Conservation (phyloP, 2,113 vertebrate species). For the Empidonax traillii region DNA sequence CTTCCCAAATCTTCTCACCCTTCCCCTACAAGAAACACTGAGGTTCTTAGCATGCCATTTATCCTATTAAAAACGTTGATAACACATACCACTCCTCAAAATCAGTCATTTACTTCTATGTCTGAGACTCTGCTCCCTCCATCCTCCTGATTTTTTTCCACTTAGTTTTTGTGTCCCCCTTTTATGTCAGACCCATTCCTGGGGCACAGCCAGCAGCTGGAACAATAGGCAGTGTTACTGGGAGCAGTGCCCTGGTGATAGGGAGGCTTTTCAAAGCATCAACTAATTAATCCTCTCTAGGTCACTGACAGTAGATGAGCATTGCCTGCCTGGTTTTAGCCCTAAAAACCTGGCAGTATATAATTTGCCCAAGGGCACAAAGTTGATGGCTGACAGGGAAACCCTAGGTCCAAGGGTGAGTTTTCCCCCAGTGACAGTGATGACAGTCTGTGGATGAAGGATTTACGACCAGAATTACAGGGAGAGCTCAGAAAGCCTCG, state of each 20-base stretch:
- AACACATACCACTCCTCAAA: neutral
- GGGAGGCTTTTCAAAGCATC: neutral
- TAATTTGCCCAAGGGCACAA: neutral
- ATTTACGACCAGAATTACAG: neutral
- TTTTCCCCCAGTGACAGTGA: neutral
- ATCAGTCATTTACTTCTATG: neutral
- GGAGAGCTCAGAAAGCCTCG: neutral
- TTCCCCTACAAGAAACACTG: neutral
- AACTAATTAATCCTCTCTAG: neutral
- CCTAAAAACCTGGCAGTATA: neutral
- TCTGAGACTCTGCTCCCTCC: neutral
- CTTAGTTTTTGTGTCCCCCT: neutral
- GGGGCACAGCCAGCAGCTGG: neutral
- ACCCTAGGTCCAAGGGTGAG: neutral
- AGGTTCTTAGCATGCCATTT: neutral
- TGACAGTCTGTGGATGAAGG: neutral
- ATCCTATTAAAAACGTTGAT: neutral
- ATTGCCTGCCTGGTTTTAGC: neutral
- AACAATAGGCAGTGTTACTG: neutral
- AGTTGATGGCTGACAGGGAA: neutral
- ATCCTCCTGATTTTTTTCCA: neutral
- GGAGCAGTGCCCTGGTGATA: neutral
- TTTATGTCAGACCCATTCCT: rapidly evolving
- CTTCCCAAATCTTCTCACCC: neutral
- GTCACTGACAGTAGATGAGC: neutral